Evolutionary conservation across 92 coral and sea anemone species (phyloP).

Genomic region (Metridium senile): DNA sequence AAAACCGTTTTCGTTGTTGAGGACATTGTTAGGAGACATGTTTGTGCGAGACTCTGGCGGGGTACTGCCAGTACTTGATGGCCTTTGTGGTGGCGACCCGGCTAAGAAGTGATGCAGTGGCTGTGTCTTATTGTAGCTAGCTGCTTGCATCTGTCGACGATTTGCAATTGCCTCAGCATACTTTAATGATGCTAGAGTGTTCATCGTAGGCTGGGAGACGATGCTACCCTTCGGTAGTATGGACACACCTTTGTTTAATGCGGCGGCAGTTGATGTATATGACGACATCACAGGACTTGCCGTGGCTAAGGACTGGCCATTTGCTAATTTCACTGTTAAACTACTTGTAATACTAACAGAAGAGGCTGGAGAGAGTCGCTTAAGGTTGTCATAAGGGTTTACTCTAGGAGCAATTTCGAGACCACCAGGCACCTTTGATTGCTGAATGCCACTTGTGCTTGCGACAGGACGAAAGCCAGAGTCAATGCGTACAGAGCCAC

Average conservation of each 20-base stretch:
- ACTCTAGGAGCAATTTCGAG: conserved; percentile 33
- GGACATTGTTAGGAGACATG: not conserved
- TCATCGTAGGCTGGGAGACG: conserved; percentile 1
- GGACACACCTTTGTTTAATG: not conserved
- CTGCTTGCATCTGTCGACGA: not conserved
- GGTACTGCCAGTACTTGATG: conserved; percentile 50
- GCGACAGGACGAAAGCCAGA: conserved; percentile 25
- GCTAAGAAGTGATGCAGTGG: conserved; percentile 48
- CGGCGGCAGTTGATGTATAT: not conserved
- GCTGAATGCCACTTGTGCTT: conserved; percentile 8
- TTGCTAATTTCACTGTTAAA: conserved; percentile 34
- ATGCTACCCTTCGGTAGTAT: conserved; percentile 8
- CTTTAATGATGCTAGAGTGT: conserved; percentile 5
- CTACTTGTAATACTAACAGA: conserved; percentile 22
- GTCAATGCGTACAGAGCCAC: conserved; percentile 32
- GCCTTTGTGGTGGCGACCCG: conserved; percentile 50
- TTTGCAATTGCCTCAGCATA: conserved; percentile 2
- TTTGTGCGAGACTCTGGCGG: not conserved
- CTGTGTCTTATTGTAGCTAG: conserved; percentile 16
- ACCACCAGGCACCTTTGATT: not conserved
- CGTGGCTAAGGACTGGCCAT: conserved; percentile 23
- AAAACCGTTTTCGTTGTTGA: conserved; percentile 1
- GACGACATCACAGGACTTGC: not conserved
- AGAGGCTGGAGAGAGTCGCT: conserved; percentile 46
- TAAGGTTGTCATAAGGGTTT: conserved; percentile 73